Conservation (phyloP, 2,113 vertebrate species). For the Albula goreensis region DNA sequence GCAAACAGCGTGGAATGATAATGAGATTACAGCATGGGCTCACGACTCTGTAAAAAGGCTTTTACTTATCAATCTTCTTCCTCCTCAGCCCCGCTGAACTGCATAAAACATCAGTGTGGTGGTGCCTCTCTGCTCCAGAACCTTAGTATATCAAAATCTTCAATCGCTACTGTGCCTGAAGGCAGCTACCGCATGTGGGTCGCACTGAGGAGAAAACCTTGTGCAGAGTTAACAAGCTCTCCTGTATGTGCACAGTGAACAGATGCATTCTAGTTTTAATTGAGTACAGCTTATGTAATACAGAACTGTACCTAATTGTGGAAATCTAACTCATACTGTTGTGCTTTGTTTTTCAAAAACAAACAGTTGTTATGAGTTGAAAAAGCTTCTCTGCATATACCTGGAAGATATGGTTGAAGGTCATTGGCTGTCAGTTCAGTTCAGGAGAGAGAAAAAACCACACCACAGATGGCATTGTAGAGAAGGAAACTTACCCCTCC, state of each 20-base stretch:
- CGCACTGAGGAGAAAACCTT: neutral
- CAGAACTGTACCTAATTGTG: neutral
- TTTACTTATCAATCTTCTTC: conserved; percentile 18
- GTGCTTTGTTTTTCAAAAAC: neutral
- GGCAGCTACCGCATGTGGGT: neutral
- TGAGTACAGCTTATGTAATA: neutral
- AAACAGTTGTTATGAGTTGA: neutral
- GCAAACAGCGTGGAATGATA: conserved; percentile 24
- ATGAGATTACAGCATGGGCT: conserved; percentile 35
- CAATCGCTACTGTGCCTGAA: neutral
- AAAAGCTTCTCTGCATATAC: neutral
- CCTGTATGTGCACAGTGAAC: neutral
- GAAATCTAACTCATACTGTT: neutral
- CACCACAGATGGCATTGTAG: conserved; percentile 2
- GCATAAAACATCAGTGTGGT: conserved; percentile 33
- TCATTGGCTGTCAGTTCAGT: neutral
- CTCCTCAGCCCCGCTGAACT: conserved; percentile 24
- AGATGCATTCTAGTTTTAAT: neutral
- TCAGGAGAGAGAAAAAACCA: conserved; percentile 9
- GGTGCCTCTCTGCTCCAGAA: neutral
- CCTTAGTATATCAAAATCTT: neutral
- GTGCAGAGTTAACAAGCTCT: neutral
- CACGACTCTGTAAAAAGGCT: conserved; percentile 26
- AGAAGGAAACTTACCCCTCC: conserved; percentile 19
- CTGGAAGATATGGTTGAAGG: neutral